Base-by-base conservation (phyloP, 2,797 vertebrate genomes). In the Mormyrus proboscirostris region DNA sequence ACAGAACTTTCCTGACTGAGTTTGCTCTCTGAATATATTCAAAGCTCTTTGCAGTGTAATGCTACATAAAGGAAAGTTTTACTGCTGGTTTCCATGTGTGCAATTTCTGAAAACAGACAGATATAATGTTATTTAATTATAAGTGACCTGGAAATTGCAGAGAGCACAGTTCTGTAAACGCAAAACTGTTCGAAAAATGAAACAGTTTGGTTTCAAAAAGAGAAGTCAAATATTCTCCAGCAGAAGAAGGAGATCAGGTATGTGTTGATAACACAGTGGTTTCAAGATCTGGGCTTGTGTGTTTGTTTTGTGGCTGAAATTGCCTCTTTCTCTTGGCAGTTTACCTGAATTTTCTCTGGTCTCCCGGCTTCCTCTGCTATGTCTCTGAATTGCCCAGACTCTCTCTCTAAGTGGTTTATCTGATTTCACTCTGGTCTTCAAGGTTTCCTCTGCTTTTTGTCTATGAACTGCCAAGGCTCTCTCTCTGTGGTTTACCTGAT, bases 81-180 rank as follows among this genome's bases (percentile, higher is more conserved):
- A 79, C 41, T 79, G 33, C 16, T 44, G 73, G 73, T 44, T 41
- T 79, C 5, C 38, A 29, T 9, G 29, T 69, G 65, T 73, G 29
- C 29, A 14, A 14, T 73, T 38, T 38, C 65, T 73, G 65, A 73
- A 73, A 73, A 16, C 33, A 73, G 25, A 73, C 65, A 38, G 55
- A 57, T 6, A 47, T 53, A 65, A 65, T 69, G 82, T 47, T 86
- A 57, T 69, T 69, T 85, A 65, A 89, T 89, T 86, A 51, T 22
- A 2, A n/a, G 69, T 83, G 53, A 55, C 83, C 19, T 59, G 33
- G 47, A 65, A 55, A 87, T 7, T 87, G 9, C n/a, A 14, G 55
- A 14, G 53, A 53, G 29, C 53, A 47, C 16, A 76, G 9, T 33
- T 88, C 49, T 41, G 51, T 33, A 55, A 10, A 41, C 8, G n/a